Evolutionary conservation across 1,140 invertebrate species (phyloP).

Genomic region (Leptopilina boulardi): DNA sequence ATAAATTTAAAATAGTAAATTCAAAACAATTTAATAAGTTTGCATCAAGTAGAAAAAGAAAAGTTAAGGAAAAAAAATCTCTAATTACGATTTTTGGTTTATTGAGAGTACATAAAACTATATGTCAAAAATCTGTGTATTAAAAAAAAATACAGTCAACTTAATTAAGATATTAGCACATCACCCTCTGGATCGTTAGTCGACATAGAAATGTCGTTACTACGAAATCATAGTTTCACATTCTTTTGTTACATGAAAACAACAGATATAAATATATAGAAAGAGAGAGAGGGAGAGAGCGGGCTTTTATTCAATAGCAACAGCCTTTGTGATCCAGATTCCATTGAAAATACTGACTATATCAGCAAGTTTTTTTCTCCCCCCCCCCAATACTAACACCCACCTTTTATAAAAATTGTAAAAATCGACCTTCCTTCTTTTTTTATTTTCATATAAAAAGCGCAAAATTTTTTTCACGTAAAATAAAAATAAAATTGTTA

Average conservation of each 20-base stretch:
- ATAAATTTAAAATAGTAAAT: too few relatives aligned
- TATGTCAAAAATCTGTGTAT: too few relatives aligned
- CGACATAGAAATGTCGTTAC: background rate
- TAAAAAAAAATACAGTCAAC: background rate
- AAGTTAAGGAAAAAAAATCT: too few relatives aligned
- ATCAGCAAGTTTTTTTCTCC: background rate
- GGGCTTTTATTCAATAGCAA: background rate
- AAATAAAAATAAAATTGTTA: background rate
- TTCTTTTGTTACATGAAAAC: background rate
- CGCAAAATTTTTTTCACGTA: too few relatives aligned
- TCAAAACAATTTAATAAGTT: too few relatives aligned
- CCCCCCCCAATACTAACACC: background rate
- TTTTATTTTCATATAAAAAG: too few relatives aligned
- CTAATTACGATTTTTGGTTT: too few relatives aligned
- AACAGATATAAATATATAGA: too few relatives aligned
- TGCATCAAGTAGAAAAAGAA: too few relatives aligned
- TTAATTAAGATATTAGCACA: background rate
- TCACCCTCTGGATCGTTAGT: background rate
- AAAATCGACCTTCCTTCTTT: too few relatives aligned
- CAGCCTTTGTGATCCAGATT: background rate
- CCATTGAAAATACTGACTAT: background rate
- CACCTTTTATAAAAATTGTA: background rate
- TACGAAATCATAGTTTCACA: background rate
- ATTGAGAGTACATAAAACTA: too few relatives aligned
- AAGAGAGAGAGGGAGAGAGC: too few relatives aligned